Percentiles rank a stretch among this genome's conserved stretches.
Evolutionary conservation across 2,797 vertebrate species (phyloP).

Genomic region (Steatocranus sp.): DNA sequence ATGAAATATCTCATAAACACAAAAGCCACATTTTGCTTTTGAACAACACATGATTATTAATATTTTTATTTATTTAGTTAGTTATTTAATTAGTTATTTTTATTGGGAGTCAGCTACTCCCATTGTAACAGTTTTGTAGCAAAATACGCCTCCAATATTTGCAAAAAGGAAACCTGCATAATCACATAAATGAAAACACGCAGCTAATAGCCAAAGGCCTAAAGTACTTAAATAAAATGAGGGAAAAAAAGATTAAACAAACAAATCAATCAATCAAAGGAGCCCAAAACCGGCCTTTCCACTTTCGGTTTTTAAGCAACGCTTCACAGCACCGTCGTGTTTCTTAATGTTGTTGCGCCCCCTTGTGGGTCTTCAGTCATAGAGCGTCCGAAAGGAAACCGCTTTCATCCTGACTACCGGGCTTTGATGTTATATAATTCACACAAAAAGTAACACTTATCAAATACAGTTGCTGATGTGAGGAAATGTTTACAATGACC

Average conservation of each 20-base stretch:
- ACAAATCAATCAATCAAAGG: background rate
- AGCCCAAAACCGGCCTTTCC: background rate
- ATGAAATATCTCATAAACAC: background rate
- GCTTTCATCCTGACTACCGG: background rate
- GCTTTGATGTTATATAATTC: background rate
- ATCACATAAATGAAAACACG: background rate
- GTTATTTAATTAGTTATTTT: background rate
- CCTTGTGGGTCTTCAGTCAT: constrained; percentile 20
- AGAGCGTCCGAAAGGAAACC: background rate
- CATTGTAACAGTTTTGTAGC: background rate
- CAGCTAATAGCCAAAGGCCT: background rate
- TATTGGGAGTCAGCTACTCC: background rate
- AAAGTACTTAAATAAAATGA: background rate
- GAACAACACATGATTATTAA: background rate
- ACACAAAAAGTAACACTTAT: background rate
- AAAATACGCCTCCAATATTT: background rate
- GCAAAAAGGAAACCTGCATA: background rate
- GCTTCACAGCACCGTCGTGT: background rate
- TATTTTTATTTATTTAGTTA: rapidly evolving
- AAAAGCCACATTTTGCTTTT: background rate
- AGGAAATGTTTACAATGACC: background rate
- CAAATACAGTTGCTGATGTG: background rate
- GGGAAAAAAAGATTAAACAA: background rate
- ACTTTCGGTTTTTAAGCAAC: background rate
- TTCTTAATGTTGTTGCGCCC: constrained; percentile 44